Evolutionary conservation across 2,113 vertebrate species (phyloP).

Genomic region (Excalfactoria chinensis): DNA sequence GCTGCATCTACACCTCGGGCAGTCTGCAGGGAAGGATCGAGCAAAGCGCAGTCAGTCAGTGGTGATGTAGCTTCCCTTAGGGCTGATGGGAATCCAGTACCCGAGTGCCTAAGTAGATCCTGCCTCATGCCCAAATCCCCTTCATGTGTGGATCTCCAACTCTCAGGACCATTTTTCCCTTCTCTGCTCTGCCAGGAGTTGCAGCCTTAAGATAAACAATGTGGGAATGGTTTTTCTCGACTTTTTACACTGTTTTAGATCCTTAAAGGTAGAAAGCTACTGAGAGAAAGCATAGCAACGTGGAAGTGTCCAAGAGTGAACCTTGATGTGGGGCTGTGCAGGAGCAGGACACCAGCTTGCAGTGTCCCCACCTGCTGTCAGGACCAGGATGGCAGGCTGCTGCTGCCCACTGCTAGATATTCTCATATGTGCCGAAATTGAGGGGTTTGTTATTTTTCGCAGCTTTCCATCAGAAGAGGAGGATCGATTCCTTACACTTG

Average conservation of each 20-base stretch:
- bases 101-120: neutral
- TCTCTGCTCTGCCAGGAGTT: neutral
- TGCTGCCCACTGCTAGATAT: neutral
- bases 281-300: neutral
- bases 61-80: neutral
- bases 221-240: neutral
- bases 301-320: neutral
- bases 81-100: neutral
- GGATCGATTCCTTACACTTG: neutral
- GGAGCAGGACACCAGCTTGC: neutral
- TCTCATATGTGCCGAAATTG: neutral
- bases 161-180: neutral
- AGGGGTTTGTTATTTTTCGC: neutral
- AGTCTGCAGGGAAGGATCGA: accelerated
- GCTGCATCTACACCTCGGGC: neutral
- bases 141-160: neutral
- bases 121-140: neutral
- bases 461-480: neutral
- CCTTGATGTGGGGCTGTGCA: neutral
- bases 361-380: neutral
- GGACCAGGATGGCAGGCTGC: neutral
- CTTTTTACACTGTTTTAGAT: neutral
- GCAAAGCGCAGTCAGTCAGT: neutral
- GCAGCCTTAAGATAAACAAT: neutral
- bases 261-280: neutral